Evolutionary conservation across 2,113 vertebrate species (phyloP), one percentile per base, ranked within the genome.

Genomic region (Irena cyanogastra): DNA sequence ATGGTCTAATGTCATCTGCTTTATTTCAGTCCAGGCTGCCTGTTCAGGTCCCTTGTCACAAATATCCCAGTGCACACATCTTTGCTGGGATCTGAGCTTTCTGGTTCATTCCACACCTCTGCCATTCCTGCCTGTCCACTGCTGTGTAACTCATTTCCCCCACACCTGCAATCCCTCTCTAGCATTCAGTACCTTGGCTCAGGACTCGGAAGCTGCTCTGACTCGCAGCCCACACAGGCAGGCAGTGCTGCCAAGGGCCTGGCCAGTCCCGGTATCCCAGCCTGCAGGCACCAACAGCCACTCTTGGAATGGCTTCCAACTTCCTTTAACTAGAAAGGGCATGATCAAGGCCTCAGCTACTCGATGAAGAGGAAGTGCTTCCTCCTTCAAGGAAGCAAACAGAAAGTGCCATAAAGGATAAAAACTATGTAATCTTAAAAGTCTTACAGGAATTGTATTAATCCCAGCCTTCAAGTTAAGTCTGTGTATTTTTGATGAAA

Each of bases 221-320:
- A 80, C 63, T 66, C 7, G 3, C 79, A 88, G 89, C 75, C 70
- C 83, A 85, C 52, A 15, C 49, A 53, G 5, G 19, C 35, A 76
- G 39, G 41, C 13, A 54, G 35, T 42, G 57, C 7, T 77, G 84
- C 72, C 92, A 81, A 57, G 47, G 27, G 27, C 53, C 76, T 49
- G 45, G 45, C 13, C 9, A 23, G 21, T 26, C 15, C 33, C 0
- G 0, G 39, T 61, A 27, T 9, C 30, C 57, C 61, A 39, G 10
- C 3, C 35, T 76, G 33, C 70, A 88, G 50, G 24, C 1, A 4
- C 31, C 52, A 54, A 24, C 35, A 82, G 53, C 54, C 59, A 16
- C 68, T 76, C 53, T 7, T 3, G 6, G 76, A 66, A 19, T 15
- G 16, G 19, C 16, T n/a, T 72, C 18, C 45, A 33, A 30, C 11